A percentile compares a stretch with the other conserved stretches of the same genome.
phyloP scores from a whole-genome alignment of 2,797 vertebrate species.

The Decapterus maruadsi region DNA sequence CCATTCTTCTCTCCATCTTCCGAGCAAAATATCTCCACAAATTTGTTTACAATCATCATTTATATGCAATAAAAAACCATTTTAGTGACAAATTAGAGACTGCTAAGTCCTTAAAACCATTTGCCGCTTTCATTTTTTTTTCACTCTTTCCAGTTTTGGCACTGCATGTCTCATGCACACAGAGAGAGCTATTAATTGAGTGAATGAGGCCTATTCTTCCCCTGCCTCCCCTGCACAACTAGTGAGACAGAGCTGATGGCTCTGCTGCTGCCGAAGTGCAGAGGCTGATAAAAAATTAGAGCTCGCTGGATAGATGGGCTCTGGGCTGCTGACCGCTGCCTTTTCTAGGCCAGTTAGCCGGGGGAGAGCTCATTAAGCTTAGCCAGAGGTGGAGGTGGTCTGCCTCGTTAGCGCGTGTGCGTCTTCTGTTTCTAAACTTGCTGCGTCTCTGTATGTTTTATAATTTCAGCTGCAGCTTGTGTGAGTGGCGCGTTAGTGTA shows the following conservation, averaged over 20 bases:
- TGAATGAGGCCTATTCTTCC: constrained; percentile 55
- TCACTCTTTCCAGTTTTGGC: constrained; percentile 58
- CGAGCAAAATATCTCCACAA: constrained; percentile 37
- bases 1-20: constrained; percentile 45
- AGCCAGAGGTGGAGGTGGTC: constrained; percentile 61
- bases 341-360: constrained; percentile 67
- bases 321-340: constrained; percentile 66
- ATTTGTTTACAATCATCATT: constrained; percentile 62
- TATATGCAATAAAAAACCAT: constrained; percentile 62
- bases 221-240: constrained; percentile 37
- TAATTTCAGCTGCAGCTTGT: constrained; percentile 18
- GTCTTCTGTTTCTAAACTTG: constrained; percentile 26
- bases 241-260: constrained; percentile 56
- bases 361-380: constrained; percentile 71
- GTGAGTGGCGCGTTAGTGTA: background rate
- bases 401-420: constrained; percentile 49
- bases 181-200: constrained; percentile 60
- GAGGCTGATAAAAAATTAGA: constrained; percentile 67
- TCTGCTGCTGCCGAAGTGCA: constrained; percentile 46
- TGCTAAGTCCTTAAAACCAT: constrained; percentile 70
- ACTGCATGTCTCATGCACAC: constrained; percentile 36
- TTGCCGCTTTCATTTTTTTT: constrained; percentile 59
- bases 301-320: constrained; percentile 58
- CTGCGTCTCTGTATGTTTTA: constrained; percentile 21
- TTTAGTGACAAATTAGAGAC: constrained; percentile 62